Evolutionary conservation across 2,113 vertebrate species (phyloP).

Genomic region (Taxidea taxus): DNA sequence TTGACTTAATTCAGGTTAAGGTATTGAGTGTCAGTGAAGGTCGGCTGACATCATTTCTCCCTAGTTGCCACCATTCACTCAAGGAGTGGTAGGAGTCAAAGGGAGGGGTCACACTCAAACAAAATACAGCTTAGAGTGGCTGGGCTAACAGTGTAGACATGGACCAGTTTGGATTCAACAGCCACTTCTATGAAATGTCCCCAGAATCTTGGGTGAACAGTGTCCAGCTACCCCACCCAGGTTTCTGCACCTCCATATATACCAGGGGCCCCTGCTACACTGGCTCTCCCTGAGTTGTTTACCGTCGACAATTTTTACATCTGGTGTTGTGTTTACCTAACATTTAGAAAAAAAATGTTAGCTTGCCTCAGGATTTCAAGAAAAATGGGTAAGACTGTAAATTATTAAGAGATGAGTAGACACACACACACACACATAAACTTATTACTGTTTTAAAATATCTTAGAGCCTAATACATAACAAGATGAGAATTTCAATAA

Average conservation of each 20-base stretch:
- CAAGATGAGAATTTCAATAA: background rate
- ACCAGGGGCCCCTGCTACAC: background rate
- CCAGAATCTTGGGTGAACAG: background rate
- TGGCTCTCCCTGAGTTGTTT: background rate
- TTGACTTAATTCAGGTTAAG: background rate
- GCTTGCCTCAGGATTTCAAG: background rate
- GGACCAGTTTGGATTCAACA: background rate
- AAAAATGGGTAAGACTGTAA: background rate
- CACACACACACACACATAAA: background rate
- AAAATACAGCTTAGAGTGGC: background rate
- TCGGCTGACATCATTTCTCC: background rate
- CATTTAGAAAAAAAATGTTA: background rate
- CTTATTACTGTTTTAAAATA: slow-evolving; percentile 7
- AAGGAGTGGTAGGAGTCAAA: background rate
- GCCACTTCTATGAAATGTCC: background rate
- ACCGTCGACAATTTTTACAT: background rate
- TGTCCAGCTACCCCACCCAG: background rate
- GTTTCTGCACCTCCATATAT: background rate
- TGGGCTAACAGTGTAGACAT: background rate
- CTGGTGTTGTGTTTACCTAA: background rate
- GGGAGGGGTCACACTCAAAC: background rate
- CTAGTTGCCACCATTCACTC: background rate
- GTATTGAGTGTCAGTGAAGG: background rate
- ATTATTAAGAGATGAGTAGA: background rate
- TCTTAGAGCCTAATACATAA: background rate